These are phyloP conservation scores for Maconellicoccus hirsutus DNA, from an alignment of 1,140 invertebrate species.

Conservation along the genomic window DNA sequence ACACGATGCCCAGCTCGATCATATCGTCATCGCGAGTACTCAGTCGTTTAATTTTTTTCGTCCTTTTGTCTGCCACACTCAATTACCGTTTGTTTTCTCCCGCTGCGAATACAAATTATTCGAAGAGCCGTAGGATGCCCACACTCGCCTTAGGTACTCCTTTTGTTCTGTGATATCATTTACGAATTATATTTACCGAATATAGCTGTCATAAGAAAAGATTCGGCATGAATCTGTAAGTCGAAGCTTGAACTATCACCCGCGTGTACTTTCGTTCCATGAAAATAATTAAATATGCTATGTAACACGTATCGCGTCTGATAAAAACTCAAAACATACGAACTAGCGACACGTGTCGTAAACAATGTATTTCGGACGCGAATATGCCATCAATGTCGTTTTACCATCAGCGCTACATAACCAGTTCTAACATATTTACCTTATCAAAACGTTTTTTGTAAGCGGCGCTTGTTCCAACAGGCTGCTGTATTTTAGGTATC, in stretches of 20 bases:
- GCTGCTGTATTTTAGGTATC: conserved; percentile 27
- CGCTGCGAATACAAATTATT: conserved; percentile 3
- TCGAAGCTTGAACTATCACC: too few relatives aligned
- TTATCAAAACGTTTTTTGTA: conserved; percentile 48
- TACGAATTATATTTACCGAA: too few relatives aligned
- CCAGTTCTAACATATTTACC: conserved; percentile 37
- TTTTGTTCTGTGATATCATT: not conserved
- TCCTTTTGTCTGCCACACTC: not conserved
- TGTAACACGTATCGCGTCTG: too few relatives aligned
- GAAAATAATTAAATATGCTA: too few relatives aligned
- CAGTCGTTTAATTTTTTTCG: not conserved
- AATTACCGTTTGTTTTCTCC: conserved; percentile 8
- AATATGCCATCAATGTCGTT: too few relatives aligned
- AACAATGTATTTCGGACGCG: too few relatives aligned
- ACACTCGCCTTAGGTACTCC: not conserved
- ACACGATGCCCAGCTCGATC: not conserved
- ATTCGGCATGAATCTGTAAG: too few relatives aligned
- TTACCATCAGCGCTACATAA: not conserved
- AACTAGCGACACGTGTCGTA: too few relatives aligned
- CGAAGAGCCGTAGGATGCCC: not conserved
- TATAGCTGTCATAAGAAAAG: too few relatives aligned
- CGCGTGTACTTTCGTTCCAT: too few relatives aligned
- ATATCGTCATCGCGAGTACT: not conserved
- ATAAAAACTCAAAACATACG: too few relatives aligned
- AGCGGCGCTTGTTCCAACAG: conserved; percentile 25